phyloP scores from a whole-genome alignment of 2,797 vertebrate species.

The Morelia viridis region DNA sequence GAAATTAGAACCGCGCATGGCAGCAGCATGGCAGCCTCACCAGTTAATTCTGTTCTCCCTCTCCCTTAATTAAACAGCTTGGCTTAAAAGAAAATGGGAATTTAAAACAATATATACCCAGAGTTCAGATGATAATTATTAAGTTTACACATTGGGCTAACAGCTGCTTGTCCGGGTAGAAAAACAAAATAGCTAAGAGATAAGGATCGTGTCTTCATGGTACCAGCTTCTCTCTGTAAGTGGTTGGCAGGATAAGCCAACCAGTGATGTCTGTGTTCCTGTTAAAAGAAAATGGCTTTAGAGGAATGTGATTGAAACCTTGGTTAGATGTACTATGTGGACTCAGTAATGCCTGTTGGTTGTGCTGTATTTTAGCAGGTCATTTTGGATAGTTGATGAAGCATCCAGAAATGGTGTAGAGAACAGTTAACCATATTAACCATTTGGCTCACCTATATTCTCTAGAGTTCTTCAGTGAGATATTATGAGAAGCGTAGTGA shows the following conservation, averaged over 20 bases:
- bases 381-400: background rate
- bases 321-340: background rate
- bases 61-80: background rate
- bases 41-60: background rate
- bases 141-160: background rate
- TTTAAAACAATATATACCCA: background rate
- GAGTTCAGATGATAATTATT: background rate
- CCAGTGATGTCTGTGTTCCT: background rate
- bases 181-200: background rate
- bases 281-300: background rate
- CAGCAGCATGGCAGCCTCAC: background rate
- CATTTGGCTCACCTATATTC: background rate
- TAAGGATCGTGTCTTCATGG: background rate
- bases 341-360: background rate
- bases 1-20: background rate
- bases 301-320: background rate
- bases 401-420: background rate
- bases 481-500: background rate
- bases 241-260: background rate
- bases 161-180: background rate
- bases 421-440: background rate
- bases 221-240: background rate
- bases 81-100: background rate
- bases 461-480: background rate
- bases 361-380: background rate